phyloP scores from a whole-genome alignment of 2,797 vertebrate genomes.

The Scarus forsteni region DNA sequence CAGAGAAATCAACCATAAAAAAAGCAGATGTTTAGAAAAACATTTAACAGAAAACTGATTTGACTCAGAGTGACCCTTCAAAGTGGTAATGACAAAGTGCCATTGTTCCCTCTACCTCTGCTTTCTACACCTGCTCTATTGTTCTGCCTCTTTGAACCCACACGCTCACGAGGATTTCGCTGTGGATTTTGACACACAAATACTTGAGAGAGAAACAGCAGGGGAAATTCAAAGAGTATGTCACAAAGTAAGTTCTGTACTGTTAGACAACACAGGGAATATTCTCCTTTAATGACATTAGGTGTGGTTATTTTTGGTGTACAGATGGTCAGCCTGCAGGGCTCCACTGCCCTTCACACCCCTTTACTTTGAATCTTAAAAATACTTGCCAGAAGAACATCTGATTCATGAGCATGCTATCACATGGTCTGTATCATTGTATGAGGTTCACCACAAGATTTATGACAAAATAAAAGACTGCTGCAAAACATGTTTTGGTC shows the following conservation, averaged over 20 bases:
- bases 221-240: neutral
- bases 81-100: constrained; percentile 10
- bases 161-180: constrained; percentile 1
- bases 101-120: constrained; percentile 5
- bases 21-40: neutral
- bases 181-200: neutral
- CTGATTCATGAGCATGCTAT: constrained; percentile 22
- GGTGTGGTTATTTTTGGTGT: constrained; percentile 60
- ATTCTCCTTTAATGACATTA: constrained; percentile 39
- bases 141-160: constrained; percentile 1
- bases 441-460: too few relatives aligned
- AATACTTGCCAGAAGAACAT: constrained; percentile 41
- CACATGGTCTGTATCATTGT: neutral
- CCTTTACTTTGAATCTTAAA: constrained; percentile 18
- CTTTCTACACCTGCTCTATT: constrained; percentile 5
- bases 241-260: constrained; percentile 14
- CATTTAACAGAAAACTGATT: constrained; percentile 11
- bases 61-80: constrained; percentile 8
- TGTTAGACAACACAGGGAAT: constrained; percentile 15
- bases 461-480: too few relatives aligned
- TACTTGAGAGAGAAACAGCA: neutral
- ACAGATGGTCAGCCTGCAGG: constrained; percentile 71
- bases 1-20: constrained; percentile 17
- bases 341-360: constrained; percentile 37
- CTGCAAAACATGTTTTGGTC: too few relatives aligned